Evolutionary conservation across 2,797 vertebrate genomes (phyloP).

Genomic region (Lacerta viridis): DNA sequence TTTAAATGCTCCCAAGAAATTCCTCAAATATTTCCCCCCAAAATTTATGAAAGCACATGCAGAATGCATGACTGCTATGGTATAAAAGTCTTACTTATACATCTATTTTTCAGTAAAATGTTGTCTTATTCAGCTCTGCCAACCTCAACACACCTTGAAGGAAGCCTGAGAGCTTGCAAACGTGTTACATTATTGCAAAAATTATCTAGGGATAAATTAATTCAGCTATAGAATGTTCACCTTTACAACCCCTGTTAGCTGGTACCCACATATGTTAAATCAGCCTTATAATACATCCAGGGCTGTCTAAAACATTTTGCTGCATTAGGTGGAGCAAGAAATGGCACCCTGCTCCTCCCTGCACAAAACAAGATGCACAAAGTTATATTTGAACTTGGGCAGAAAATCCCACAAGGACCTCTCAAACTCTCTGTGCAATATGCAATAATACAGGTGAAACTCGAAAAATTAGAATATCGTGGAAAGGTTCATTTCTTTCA

Average conservation of each 20-base stretch:
- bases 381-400: too few relatives aligned
- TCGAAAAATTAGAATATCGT: too few relatives aligned
- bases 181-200: background rate
- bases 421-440: too few relatives aligned
- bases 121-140: background rate
- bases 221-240: background rate
- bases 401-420: too few relatives aligned
- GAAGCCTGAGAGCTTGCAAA: background rate
- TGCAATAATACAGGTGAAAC: too few relatives aligned
- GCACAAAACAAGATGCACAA: too few relatives aligned
- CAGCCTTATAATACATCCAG: too few relatives aligned
- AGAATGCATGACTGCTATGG: constrained; percentile 13
- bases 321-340: too few relatives aligned
- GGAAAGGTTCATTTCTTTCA: too few relatives aligned
- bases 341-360: too few relatives aligned
- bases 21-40: constrained; percentile 37
- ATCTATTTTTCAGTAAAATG: background rate
- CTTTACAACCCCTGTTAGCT: background rate
- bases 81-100: background rate
- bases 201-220: background rate
- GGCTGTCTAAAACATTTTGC: too few relatives aligned
- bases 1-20: constrained; percentile 35
- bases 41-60: constrained; percentile 29
- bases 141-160: background rate
- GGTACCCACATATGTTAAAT: background rate